Percentiles rank a stretch among this genome's conserved stretches.
Conservation (phyloP, 2,113 vertebrate species). For the Puntigrus tetrazona region DNA sequence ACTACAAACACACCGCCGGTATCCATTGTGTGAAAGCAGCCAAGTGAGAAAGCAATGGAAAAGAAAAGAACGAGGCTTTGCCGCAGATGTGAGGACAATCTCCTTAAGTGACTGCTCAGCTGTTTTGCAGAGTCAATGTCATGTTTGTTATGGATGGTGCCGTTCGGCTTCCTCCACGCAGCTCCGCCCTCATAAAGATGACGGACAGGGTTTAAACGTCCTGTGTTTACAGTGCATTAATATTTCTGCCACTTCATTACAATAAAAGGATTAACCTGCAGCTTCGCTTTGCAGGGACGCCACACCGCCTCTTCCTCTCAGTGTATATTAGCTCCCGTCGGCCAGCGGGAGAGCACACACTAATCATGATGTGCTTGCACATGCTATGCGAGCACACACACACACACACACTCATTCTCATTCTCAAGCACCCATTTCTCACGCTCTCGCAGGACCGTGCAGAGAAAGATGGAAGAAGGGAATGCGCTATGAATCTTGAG, state of each 20-base stretch:
- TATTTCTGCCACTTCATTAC: conserved; percentile 73
- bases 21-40: background rate
- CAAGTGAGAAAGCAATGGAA: background rate
- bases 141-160: conserved; percentile 62
- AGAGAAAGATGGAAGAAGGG: conserved; percentile 35
- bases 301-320: conserved; percentile 63
- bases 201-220: conserved; percentile 66
- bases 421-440: conserved; percentile 28
- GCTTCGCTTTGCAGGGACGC: conserved; percentile 54
- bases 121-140: conserved; percentile 61
- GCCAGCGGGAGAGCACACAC: conserved; percentile 20
- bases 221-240: conserved; percentile 66
- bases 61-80: conserved; percentile 1
- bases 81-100: conserved; percentile 47
- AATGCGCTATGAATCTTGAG: conserved; percentile 24
- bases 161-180: conserved; percentile 42
- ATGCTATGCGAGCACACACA: conserved; percentile 22
- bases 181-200: conserved; percentile 70
- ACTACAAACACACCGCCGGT: background rate
- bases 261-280: conserved; percentile 79
- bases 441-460: background rate
- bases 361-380: conserved; percentile 55
- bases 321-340: conserved; percentile 58
- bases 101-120: conserved; percentile 57
- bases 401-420: conserved; percentile 13